Percentiles rank a stretch among this genome's conserved stretches.
Conservation (phyloP, 1,140 invertebrate species). For the Drosophila grimshawi region DNA sequence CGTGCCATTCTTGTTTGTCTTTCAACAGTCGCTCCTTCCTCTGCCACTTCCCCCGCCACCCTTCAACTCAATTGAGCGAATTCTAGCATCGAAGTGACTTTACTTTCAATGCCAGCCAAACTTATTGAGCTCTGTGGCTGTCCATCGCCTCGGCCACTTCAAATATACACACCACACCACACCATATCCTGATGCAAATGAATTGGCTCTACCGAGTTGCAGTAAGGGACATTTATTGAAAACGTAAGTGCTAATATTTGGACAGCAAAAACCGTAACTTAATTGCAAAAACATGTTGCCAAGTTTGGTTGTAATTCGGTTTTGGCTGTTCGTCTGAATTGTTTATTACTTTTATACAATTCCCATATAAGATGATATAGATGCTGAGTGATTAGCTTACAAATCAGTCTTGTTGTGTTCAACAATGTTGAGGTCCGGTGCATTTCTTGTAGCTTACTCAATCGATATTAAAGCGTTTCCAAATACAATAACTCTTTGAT, state of each 20-base stretch:
- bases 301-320: constrained; percentile 9
- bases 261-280: constrained; percentile 73
- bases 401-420: background rate
- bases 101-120: constrained; percentile 50
- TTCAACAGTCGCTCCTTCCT: constrained; percentile 38
- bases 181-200: constrained; percentile 60
- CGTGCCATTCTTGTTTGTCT: constrained; percentile 78
- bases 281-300: constrained; percentile 64
- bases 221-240: constrained; percentile 69
- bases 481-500: background rate
- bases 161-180: constrained; percentile 18
- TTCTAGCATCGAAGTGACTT: constrained; percentile 44
- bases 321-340: background rate
- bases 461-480: background rate
- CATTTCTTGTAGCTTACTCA: background rate
- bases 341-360: constrained; percentile 11
- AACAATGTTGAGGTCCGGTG: background rate
- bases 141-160: constrained; percentile 20
- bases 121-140: constrained; percentile 35
- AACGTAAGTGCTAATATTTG: constrained; percentile 79
- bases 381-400: constrained; percentile 3
- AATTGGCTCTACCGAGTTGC: constrained; percentile 47
- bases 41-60: background rate
- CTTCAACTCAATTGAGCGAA: constrained; percentile 66
- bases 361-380: background rate